Percentiles rank a stretch among this genome's conserved stretches.
Conservation (phyloP, 2,888 invertebrate genomes). For the Homarus gammarus region DNA sequence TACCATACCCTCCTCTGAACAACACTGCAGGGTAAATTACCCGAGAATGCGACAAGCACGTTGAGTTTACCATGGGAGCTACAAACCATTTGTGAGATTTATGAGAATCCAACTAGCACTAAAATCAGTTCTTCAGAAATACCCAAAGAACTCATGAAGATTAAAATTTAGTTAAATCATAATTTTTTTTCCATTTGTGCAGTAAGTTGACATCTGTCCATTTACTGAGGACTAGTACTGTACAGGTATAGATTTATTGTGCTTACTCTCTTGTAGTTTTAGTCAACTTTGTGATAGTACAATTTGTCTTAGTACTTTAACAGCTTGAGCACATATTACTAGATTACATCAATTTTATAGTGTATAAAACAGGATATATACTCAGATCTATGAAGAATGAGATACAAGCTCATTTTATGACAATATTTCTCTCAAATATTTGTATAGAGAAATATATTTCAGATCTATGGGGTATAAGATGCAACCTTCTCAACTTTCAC, state of each 20-base stretch:
- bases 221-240: background rate
- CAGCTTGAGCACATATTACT: constrained; percentile 27
- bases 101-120: constrained; percentile 16
- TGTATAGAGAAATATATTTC: background rate
- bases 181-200: background rate
- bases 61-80: background rate
- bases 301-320: background rate
- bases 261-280: constrained; percentile 7
- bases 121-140: constrained; percentile 4
- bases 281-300: background rate
- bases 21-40: background rate
- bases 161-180: background rate
- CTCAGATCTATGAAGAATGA: no score
- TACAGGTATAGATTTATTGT: background rate
- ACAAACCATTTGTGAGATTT: constrained; percentile 15
- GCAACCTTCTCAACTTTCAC: background rate
- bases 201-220: background rate
- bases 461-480: no score
- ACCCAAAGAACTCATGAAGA: background rate
- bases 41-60: background rate
- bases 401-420: no score
- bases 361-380: no score
- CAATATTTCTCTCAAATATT: background rate
- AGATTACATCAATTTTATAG: no score
- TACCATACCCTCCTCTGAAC: constrained; percentile 16